Evolutionary conservation across 2,888 invertebrate genomes (phyloP).

Genomic region (Stictocephala bisonia): DNA sequence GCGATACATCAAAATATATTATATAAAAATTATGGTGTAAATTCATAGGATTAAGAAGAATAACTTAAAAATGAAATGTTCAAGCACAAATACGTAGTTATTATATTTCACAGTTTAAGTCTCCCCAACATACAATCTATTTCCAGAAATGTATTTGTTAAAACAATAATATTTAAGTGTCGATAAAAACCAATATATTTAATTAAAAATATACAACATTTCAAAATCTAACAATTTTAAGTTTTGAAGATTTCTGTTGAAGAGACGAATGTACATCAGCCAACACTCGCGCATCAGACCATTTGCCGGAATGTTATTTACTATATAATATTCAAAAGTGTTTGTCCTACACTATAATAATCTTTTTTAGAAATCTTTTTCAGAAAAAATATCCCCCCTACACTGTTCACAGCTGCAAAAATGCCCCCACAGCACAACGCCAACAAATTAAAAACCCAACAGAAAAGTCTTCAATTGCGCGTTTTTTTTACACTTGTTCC

Average conservation of each 20-base stretch:
- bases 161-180: constrained; percentile 1
- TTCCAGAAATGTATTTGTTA: constrained; percentile 17
- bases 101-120: constrained; percentile 44
- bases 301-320: constrained; percentile 44
- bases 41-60: constrained; percentile 45
- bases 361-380: constrained; percentile 45
- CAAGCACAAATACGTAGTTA: constrained; percentile 48
- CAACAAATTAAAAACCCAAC: constrained; percentile 47
- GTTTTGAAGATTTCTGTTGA: constrained; percentile 43
- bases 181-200: constrained; percentile 36
- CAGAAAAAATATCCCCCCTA: constrained; percentile 42
- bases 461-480: constrained; percentile 34
- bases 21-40: constrained; percentile 45
- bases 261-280: constrained; percentile 48
- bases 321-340: constrained; percentile 43
- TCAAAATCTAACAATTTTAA: constrained; percentile 42
- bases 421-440: constrained; percentile 42
- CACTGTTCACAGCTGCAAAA: constrained; percentile 45
- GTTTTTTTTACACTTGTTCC: constrained; percentile 7
- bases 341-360: constrained; percentile 46
- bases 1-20: constrained; percentile 39
- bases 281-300: constrained; percentile 32
- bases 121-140: constrained; percentile 46
- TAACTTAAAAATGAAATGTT: constrained; percentile 47
- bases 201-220: constrained; percentile 41